These are phyloP conservation scores for Athetis lepigone DNA, from an alignment of 2,888 invertebrate species.

Conservation along the genomic window DNA sequence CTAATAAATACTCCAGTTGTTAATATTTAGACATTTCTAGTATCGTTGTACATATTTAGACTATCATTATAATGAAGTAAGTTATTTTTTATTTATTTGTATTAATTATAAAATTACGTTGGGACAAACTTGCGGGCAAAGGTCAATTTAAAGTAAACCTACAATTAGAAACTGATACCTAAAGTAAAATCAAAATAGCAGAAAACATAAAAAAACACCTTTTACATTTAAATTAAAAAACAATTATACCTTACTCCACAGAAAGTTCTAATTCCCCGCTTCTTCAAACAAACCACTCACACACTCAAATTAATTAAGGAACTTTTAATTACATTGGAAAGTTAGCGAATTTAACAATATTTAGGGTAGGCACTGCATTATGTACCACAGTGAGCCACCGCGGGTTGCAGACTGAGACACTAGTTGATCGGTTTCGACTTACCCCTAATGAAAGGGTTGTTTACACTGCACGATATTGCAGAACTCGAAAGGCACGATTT, in stretches of 20 bases:
- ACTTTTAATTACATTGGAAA: neutral
- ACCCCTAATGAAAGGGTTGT: slow-evolving; percentile 76
- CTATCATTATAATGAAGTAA: no score
- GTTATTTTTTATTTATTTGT: no score
- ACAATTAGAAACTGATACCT: neutral
- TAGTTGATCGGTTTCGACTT: slow-evolving; percentile 74
- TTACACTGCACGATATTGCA: slow-evolving; percentile 64
- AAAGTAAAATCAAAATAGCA: no score
- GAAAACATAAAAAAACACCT: neutral
- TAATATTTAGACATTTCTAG: no score
- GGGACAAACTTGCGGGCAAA: no score
- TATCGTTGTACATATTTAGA: no score
- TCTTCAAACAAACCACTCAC: slow-evolving; percentile 12
- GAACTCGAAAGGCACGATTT: slow-evolving; percentile 26
- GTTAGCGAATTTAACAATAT: neutral
- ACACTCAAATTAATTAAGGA: neutral
- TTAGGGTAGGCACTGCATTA: neutral
- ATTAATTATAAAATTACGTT: no score
- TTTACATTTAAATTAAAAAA: neutral
- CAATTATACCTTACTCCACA: slow-evolving; percentile 22
- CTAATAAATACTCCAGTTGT: no score
- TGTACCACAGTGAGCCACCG: slow-evolving; percentile 61
- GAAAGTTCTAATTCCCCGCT: no score
- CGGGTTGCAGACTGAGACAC: slow-evolving; percentile 78
- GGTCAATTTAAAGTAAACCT: neutral